Base-by-base conservation (phyloP, 2,113 vertebrate genomes). In the Brachionichthys hirsutus region DNA sequence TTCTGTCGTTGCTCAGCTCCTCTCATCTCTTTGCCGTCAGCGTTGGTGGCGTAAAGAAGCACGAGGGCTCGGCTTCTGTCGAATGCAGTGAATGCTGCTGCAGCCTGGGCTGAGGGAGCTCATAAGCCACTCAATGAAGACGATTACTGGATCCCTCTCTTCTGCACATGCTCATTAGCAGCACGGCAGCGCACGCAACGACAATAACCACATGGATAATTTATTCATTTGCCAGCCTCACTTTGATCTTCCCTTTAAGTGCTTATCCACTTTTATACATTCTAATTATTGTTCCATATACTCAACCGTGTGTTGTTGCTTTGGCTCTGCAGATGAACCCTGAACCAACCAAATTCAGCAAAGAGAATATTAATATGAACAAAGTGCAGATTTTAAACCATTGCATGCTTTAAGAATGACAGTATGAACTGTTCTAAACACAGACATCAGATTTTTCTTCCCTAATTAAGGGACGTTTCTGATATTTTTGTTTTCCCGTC, bases 231-330 rank as follows among this genome's bases (percentile, higher is more conserved):
- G 16, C 56, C 61, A 46, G 44, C 48, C 64, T 45, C 40, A 36
- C 81, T 86, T 83, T 84, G 80, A 87, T 84, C 75, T 70, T 68
- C 38, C 35, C 47, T 77, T 73, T 65, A 57, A 4, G 24, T 30
- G 5, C 24, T 4, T 30, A 30, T 30, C 5, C 24, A 36, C 54
- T 60, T 79, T 68, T 40, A 67, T 77, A 12, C 63, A 72, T 81
- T 83, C 76, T 60, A 76, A 73, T 74, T 50, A 54, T 46, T 3
- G 19, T 64, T 52, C 58, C 65, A 62, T 62, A 55, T 78, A 76
- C 16, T 81, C 54, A 20, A 14, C 45, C 36, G 38, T 45, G 4
- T 44, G 12, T 44, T 19, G 54, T 30, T 53, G 10, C 24, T 17
- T 12, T 71, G 51, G 59, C 14, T 56, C 70, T 52, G 50, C 10